phyloP scores from a whole-genome alignment of 2,113 vertebrate species.

The Melanotaenia duboulayi region DNA sequence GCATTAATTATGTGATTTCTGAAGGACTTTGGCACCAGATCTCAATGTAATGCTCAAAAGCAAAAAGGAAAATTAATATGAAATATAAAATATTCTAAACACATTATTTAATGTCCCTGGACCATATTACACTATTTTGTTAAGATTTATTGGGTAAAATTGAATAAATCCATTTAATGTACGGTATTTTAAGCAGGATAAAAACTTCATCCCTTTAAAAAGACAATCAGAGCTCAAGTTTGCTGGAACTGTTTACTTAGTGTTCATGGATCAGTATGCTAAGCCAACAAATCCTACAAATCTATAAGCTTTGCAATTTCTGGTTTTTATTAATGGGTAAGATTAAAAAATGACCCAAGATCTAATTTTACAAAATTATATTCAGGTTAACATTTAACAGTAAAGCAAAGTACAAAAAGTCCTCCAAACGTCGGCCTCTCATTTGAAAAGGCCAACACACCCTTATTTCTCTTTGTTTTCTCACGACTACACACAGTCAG shows the following conservation, averaged over 20 bases:
- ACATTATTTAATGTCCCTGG: background rate
- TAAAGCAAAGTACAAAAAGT: background rate
- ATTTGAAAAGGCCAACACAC: constrained; percentile 32
- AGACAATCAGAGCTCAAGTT: background rate
- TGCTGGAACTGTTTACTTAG: background rate
- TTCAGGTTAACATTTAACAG: background rate
- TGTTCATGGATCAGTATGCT: background rate
- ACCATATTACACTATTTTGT: no score
- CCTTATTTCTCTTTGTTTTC: constrained; percentile 38
- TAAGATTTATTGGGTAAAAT: no score
- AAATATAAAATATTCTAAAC: no score
- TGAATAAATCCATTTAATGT: no score
- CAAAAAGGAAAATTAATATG: no score
- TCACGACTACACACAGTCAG: background rate
- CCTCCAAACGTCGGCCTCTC: constrained; percentile 5
- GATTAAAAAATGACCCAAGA: no score
- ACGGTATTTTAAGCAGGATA: no score
- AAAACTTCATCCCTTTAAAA: no score
- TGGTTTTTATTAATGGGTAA: background rate
- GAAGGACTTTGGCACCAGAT: background rate
- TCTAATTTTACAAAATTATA: background rate
- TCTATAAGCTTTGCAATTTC: background rate
- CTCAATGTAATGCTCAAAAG: no score
- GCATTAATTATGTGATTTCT: background rate
- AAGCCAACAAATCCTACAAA: background rate